Percentiles rank a stretch among this genome's conserved stretches.
Conservation (phyloP, 37 sponge, comb jelly and placozoan genomes). For the Halichondria panicea region DNA sequence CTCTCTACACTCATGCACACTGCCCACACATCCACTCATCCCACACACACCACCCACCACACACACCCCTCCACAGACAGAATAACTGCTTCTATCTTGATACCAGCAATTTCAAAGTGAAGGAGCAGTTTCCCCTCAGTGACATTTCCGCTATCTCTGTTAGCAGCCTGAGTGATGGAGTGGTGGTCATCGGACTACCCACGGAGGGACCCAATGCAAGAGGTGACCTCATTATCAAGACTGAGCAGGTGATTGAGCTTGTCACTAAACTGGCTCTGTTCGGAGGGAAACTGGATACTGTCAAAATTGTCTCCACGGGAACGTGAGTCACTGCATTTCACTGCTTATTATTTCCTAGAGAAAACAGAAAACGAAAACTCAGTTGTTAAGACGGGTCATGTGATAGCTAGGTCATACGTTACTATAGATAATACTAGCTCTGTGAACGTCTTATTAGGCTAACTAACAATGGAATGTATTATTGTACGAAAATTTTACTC, state of each 20-base stretch:
- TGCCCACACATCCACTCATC: no score
- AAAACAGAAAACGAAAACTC: no score
- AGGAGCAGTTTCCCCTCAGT: slow-evolving; percentile 43
- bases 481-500: no score
- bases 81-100: slow-evolving; percentile 49
- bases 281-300: slow-evolving; percentile 16
- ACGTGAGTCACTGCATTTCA: slow-evolving; percentile 41
- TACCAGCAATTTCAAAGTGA: slow-evolving; percentile 51
- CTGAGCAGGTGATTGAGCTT: slow-evolving; percentile 55
- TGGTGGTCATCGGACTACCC: slow-evolving; percentile 62
- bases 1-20: no score
- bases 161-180: slow-evolving; percentile 63
- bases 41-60: no score
- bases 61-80: no score
- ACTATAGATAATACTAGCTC: no score
- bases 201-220: slow-evolving; percentile 39
- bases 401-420: no score
- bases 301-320: slow-evolving; percentile 18
- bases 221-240: slow-evolving; percentile 81
- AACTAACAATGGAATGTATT: no score
- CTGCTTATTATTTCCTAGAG: no score
- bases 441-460: no score
- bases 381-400: no score
- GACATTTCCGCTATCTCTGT: slow-evolving; percentile 46
- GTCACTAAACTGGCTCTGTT: slow-evolving; percentile 50